Conservation (phyloP, 64 coral and sea anemone species). For the Astreopora myriophthalma region DNA sequence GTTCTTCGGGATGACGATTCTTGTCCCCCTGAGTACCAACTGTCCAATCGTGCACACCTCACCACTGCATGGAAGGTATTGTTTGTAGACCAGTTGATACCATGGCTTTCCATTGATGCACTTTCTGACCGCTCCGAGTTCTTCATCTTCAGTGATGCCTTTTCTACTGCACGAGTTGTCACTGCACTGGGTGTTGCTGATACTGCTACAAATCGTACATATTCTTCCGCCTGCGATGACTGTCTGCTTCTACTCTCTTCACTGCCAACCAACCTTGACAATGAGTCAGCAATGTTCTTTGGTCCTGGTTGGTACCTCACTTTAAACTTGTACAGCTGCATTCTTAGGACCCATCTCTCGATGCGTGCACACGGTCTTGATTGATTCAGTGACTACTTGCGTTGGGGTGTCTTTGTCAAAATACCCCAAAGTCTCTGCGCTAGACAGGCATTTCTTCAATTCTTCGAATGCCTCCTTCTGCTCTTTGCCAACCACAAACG, state of each 20-base stretch:
- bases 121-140: background rate
- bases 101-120: conserved; percentile 5
- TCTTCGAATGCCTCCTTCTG: conserved; percentile 9
- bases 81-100: conserved; percentile 17
- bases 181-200: background rate
- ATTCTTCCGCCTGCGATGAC: background rate
- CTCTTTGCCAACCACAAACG: conserved; percentile 29
- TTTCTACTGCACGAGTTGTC: background rate
- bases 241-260: background rate
- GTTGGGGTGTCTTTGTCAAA: conserved; percentile 49
- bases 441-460: conserved; percentile 7
- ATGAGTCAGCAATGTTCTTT: conserved; percentile 3
- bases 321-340: conserved; percentile 4
- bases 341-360: conserved; percentile 6
- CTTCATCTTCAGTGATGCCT: conserved; percentile 16
- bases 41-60: background rate
- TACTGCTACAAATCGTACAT: conserved; percentile 27
- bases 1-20: background rate
- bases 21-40: background rate
- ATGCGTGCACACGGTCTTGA: no score
- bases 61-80: background rate
- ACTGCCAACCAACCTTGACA: background rate
- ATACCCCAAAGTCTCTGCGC: conserved; percentile 35
- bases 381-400: background rate
- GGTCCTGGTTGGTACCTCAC: conserved; percentile 5